These are phyloP conservation scores for Sarcophaga bullata DNA, from an alignment of 1,140 invertebrate species.

Conservation along the genomic window DNA sequence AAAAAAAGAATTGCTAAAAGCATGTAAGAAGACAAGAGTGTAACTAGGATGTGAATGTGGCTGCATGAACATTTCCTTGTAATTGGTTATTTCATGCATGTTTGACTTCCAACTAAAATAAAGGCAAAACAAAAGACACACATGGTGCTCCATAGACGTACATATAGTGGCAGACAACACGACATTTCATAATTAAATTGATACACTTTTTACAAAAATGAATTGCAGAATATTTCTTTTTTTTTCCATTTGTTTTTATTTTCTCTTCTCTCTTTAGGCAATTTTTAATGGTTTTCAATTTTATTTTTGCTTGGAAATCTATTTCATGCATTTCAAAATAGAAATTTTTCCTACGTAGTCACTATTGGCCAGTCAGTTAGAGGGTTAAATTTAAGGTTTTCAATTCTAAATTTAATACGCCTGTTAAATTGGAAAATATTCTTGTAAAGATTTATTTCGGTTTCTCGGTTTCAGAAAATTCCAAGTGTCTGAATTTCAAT, in stretches of 20 bases:
- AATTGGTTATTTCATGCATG: conserved; percentile 41
- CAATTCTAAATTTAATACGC: neutral
- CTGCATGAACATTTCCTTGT: neutral
- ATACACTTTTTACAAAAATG: neutral
- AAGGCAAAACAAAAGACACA: neutral
- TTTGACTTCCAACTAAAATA: conserved; percentile 19
- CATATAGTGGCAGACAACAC: neutral
- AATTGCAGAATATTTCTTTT: neutral
- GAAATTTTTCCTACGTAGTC: too few relatives aligned
- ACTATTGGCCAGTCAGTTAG: too few relatives aligned
- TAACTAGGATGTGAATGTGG: neutral
- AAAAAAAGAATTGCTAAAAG: too few relatives aligned
- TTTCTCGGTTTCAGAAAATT: neutral
- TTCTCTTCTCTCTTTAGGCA: neutral
- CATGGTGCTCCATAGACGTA: neutral
- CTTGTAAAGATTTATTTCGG: too few relatives aligned
- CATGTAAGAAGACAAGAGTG: too few relatives aligned
- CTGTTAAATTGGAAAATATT: neutral
- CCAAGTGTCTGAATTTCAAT: conserved; percentile 5
- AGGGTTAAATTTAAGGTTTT: too few relatives aligned
- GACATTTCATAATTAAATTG: conserved; percentile 28
- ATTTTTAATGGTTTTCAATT: conserved; percentile 38
- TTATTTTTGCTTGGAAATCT: neutral
- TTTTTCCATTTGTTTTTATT: neutral
- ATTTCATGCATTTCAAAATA: conserved; percentile 9